Evolutionary conservation across 2,113 vertebrate genomes (phyloP).

Genomic region (Apeltes quadracus): DNA sequence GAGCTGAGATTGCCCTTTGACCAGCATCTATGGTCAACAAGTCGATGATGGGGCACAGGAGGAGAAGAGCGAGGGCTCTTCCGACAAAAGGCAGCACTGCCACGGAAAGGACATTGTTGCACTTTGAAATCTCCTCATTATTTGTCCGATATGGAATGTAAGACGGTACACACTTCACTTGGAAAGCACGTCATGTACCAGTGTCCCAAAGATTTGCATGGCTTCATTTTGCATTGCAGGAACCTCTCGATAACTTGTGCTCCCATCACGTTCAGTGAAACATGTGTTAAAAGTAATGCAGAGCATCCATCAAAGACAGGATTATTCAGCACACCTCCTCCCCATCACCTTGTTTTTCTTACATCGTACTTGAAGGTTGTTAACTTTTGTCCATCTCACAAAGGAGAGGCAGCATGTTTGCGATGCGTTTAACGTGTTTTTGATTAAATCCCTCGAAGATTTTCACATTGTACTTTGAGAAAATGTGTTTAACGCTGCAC

Average conservation of each 20-base stretch:
- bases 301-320: conserved; percentile 2
- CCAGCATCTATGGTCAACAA: background rate
- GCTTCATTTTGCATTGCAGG: background rate
- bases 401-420: background rate
- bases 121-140: background rate
- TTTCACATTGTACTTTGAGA: background rate
- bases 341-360: background rate
- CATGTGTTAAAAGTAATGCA: background rate
- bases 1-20: conserved; percentile 13
- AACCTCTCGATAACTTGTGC: background rate
- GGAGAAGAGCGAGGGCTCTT: background rate
- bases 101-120: background rate
- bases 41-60: background rate
- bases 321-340: conserved; percentile 4
- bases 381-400: background rate
- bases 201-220: background rate
- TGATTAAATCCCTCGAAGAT: background rate
- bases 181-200: background rate
- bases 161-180: background rate
- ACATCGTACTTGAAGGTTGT: too few relatives aligned
- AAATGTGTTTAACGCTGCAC: background rate
- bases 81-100: background rate
- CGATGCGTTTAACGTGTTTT: background rate
- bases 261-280: background rate
- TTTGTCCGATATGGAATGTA: background rate